Evolutionary conservation across 2,113 vertebrate genomes (phyloP).

Genomic region (Perca fluviatilis): DNA sequence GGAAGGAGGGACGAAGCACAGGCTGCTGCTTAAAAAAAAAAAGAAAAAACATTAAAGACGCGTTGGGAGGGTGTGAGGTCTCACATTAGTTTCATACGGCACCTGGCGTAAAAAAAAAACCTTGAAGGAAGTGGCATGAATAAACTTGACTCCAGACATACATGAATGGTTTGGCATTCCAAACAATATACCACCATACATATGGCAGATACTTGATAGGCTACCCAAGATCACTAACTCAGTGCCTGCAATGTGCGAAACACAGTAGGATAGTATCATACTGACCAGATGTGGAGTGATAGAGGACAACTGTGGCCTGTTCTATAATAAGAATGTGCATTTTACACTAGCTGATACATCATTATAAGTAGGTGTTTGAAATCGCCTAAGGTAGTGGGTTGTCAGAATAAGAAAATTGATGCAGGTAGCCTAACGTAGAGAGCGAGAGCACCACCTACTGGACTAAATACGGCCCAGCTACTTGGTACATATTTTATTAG

Average conservation of each 20-base stretch:
- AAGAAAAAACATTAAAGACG: slow-evolving; percentile 39
- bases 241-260: background rate
- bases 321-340: background rate
- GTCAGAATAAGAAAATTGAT: background rate
- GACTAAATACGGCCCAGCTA: background rate
- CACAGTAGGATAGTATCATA: too few species aligned
- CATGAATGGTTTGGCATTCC: slow-evolving; percentile 24
- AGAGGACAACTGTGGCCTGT: background rate
- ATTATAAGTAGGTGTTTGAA: background rate
- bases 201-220: background rate
- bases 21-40: slow-evolving; percentile 60
- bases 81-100: slow-evolving; percentile 24
- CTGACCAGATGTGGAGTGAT: background rate
- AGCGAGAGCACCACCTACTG: slow-evolving; percentile 55
- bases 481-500: background rate
- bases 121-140: slow-evolving; percentile 42
- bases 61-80: slow-evolving; percentile 45
- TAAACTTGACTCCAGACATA: slow-evolving; percentile 61
- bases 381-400: background rate
- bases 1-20: slow-evolving; percentile 82
- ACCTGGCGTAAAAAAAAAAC: slow-evolving; percentile 48
- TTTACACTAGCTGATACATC: background rate
- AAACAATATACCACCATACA: background rate
- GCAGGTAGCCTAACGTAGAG: background rate
- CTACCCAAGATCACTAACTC: background rate